A percentile compares a stretch with the other conserved stretches of the same genome.
These are phyloP conservation scores for Crossocerus cetratus DNA, from an alignment of 2,888 invertebrate genomes.

Conservation along the genomic window DNA sequence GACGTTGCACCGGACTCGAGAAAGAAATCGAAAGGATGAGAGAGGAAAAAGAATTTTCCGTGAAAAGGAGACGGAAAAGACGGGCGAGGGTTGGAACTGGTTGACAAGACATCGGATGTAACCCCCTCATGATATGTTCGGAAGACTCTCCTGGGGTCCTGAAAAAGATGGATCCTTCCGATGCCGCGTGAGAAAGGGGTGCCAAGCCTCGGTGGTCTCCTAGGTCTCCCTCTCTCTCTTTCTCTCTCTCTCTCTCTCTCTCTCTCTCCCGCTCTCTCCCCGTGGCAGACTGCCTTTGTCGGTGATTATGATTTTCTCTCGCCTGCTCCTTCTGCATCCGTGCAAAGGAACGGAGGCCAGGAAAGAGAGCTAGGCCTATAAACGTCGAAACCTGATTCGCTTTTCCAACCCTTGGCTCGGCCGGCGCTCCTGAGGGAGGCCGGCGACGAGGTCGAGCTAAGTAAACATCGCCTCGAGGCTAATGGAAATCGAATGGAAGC, in stretches of 20 bases:
- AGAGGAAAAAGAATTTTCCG: slow-evolving; percentile 31
- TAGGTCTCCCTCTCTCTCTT: slow-evolving; percentile 35
- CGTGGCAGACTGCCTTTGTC: slow-evolving; percentile 41
- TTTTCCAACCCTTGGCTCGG: slow-evolving; percentile 48
- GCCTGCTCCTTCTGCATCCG: slow-evolving; percentile 36
- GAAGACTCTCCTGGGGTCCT: slow-evolving; percentile 31
- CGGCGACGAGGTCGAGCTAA: slow-evolving; percentile 17
- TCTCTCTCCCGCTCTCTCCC: background rate
- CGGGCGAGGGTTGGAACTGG: background rate
- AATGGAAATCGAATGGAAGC: slow-evolving; percentile 56
- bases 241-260: slow-evolving; percentile 9
- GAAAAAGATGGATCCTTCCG: slow-evolving; percentile 52
- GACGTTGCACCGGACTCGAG: slow-evolving; percentile 1
- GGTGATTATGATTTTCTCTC: slow-evolving; percentile 60
- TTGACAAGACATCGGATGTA: background rate
- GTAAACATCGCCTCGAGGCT: slow-evolving; percentile 52
- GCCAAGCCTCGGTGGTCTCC: slow-evolving; percentile 47
- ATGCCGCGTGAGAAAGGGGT: slow-evolving; percentile 67
- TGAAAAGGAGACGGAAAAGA: slow-evolving; percentile 13
- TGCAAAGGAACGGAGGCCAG: slow-evolving; percentile 26
- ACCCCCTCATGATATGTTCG: slow-evolving; percentile 23
- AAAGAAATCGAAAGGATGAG: slow-evolving; percentile 1
- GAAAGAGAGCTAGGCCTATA: slow-evolving; percentile 23
- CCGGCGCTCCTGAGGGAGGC: slow-evolving; percentile 22
- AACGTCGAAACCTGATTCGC: slow-evolving; percentile 48